Evolutionary conservation across 2,797 vertebrate genomes (phyloP), one percentile per base, ranked within the genome.

Genomic region (Fundulus diaphanus): DNA sequence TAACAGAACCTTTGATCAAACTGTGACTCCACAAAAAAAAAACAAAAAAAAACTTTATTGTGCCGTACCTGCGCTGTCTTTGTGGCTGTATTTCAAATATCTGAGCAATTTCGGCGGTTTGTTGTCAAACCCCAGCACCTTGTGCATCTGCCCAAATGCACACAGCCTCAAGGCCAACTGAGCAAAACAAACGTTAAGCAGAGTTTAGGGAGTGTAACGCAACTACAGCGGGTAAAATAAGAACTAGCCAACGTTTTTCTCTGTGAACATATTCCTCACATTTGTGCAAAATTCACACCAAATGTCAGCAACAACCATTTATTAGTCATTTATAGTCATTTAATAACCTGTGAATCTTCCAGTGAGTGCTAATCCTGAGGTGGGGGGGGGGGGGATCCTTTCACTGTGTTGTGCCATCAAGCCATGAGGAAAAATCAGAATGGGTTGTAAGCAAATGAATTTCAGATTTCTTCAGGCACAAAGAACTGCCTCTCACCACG

Each of bases 61-160:
- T 7, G 1, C 61, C 8, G 15, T 87, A 98, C 97, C 96, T 68
- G 90, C 94, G 29, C 37, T 27, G 2, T 79, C 83, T 88, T 69
- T 92, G 75, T 57, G 2, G 46, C 74, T 20, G 2, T 51, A 27
- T 1, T 94, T 96, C 76, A 93, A 88, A 71, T 93, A 88, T 89
- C 97, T 54, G 95, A 94, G 83, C 96, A 93, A 93, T 96, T 96
- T 74, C 93, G 91, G 61, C 3, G 96, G 96, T 68, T 98, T 92
- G 6, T 95, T 94, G 68, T 99, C 96, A 96, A 99, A 98, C 29
- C 98, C 98, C 90, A 99, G 88, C 2, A 99, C 97, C 79, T 97
- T 99, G 92, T 98, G 96, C 72, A 99, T 94, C 81, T 99, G 97
- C 57, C 97, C 97, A 68, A 99, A 99, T 0, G 98, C 98, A 61